Conservation (phyloP, 1,140 invertebrate species). For the Drosophila neocordata region DNA sequence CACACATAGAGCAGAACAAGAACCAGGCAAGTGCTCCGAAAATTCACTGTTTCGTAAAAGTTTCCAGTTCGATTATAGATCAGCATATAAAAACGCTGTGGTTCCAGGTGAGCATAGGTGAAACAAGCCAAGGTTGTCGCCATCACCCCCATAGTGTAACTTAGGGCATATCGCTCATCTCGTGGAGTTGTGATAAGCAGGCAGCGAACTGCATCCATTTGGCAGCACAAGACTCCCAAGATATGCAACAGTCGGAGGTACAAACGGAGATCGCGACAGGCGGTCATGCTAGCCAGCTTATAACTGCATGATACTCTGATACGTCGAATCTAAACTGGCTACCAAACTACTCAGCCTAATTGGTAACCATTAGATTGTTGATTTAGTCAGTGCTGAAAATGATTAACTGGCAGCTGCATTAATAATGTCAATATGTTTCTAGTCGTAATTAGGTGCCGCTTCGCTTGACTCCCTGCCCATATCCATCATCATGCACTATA, state of each 20-base stretch:
- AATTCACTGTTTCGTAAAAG: slow-evolving; percentile 46
- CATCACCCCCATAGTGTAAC: slow-evolving; percentile 22
- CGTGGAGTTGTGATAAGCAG: slow-evolving; percentile 23
- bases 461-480: too few relatives aligned
- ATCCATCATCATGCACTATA: too few relatives aligned
- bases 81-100: slow-evolving; percentile 28
- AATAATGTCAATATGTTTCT: slow-evolving; percentile 8
- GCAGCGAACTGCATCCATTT: slow-evolving; percentile 37
- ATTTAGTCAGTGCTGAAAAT: neutral
- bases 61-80: slow-evolving; percentile 62
- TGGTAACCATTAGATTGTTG: slow-evolving; percentile 14
- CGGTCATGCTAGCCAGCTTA: slow-evolving; percentile 36
- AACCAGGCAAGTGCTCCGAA: slow-evolving; percentile 43
- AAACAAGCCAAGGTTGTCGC: slow-evolving; percentile 14
- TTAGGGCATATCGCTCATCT: slow-evolving; percentile 39
- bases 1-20: slow-evolving; percentile 39
- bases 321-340: neutral
- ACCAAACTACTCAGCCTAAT: slow-evolving; percentile 33
- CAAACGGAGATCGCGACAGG: slow-evolving; percentile 43
- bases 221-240: slow-evolving; percentile 51
- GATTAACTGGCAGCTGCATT: slow-evolving; percentile 13
- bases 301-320: neutral
- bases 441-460: neutral
- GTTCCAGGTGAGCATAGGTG: slow-evolving; percentile 30
- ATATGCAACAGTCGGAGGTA: slow-evolving; percentile 40